Evolutionary conservation across 1,140 invertebrate species (phyloP), one percentile per base, ranked within the genome.

Genomic region (Drosophila sechellia): DNA sequence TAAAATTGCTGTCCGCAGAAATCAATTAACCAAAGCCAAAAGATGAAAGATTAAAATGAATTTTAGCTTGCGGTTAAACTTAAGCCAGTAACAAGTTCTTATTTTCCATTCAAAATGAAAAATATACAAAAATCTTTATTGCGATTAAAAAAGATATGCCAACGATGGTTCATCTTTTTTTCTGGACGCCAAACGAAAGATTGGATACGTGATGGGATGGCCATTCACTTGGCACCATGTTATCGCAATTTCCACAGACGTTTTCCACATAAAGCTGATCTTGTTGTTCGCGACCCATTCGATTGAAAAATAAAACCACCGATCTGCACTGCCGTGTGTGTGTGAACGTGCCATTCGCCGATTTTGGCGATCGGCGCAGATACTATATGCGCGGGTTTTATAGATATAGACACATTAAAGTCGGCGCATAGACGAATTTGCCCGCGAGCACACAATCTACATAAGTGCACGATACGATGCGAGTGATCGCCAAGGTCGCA

Each of bases 401-500:
- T 35, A 35, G 15, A 52, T 35, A 35, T 52, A 35, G 15, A 52
- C 10, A 35, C 15, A 65, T 20, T 42, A 5, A n/a, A 17, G 49
- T 43, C 42, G 22, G 27, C 25, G 40, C 20, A 45, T 63, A 34
- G 49, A 57, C 55, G 27, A 66, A 65, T 65, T 66, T 48, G 46
- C 17, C 63, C 59, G 56, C 15, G 50, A 53, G 54, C 54, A 77
- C 58, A 70, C 66, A 81, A 86, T 87, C 81, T 86, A 76, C 70
- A 83, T 86, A 79, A 77, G 75, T 60, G 70, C 84, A 86, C 77
- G 83, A 40, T 56, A 20, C 37, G 52, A 42, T 37, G 54, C 48
- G 58, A 39, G 48, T 50, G 65, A 71, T 70, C 72, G 73, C 83
- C 83, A 87, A 87, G 83, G 83, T 87, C 76, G 83, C 79, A 86